Percentiles rank a stretch among this genome's conserved stretches.
phyloP scores from a whole-genome alignment of 1,140 invertebrate genomes.

The Lysiphlebus fabarum region DNA sequence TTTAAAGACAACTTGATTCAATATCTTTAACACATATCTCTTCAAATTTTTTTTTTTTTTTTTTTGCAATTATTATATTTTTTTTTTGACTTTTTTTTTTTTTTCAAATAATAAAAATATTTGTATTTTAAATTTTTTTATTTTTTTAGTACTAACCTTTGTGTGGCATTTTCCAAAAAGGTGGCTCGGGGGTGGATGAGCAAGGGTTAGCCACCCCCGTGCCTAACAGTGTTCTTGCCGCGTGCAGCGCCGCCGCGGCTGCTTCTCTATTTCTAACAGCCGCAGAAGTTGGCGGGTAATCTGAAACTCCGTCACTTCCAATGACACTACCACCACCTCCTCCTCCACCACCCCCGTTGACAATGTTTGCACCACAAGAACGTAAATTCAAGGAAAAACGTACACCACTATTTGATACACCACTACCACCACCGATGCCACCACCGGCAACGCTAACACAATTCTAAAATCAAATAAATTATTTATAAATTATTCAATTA shows the following conservation, averaged over 20 bases:
- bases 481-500: too few species aligned
- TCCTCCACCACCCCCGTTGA: conserved; percentile 35
- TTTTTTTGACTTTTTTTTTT: too few species aligned
- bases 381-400: conserved; percentile 43
- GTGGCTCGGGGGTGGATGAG: conserved; percentile 57
- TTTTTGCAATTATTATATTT: too few species aligned
- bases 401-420: conserved; percentile 46
- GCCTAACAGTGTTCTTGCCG: conserved; percentile 58
- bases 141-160: conserved; percentile 53
- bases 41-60: too few species aligned
- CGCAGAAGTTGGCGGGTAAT: conserved; percentile 54
- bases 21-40: too few species aligned
- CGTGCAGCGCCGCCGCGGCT: conserved; percentile 56
- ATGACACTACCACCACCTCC: conserved; percentile 33
- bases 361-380: conserved; percentile 27
- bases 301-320: conserved; percentile 51
- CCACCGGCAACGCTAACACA: conserved; percentile 55
- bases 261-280: conserved; percentile 52
- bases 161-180: conserved; percentile 62
- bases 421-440: conserved; percentile 34
- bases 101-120: too few species aligned
- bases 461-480: too few species aligned
- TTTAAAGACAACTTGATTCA: too few species aligned
- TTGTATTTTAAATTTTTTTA: too few species aligned
- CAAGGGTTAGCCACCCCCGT: conserved; percentile 58